Evolutionary conservation across 2,888 invertebrate species (phyloP), one percentile per base, ranked within the genome.

Genomic region (Lacanobia oleracea): DNA sequence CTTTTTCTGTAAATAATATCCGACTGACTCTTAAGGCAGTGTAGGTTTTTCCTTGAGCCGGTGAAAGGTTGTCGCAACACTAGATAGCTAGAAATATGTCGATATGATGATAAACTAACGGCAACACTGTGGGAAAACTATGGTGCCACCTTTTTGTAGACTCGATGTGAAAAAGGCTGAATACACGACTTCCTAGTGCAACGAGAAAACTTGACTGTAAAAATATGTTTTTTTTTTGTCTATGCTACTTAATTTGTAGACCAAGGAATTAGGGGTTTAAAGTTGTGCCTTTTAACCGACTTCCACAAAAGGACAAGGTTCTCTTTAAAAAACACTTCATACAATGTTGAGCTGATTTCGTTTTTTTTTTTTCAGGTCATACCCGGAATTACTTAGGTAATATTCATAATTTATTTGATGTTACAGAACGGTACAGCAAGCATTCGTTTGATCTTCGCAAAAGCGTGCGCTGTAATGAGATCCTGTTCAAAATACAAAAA

Each of bases 1-100:
- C 92, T 94, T 95, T 95, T 95, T 95, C 94, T 94, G 91, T 91
- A 93, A 93, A 94, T 94, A 94, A 92, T 93, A 93, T 93, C 92
- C 88, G 85, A 90, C 84, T 79, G 90, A 89, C 94, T 85, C 88
- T 91, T 94, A 95, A 92, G 95, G 95, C 88, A 91, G 93, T 91
- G 94, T 94, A 79, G 94, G 95, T 95, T 95, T 95, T 95, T 95
- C 94, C 91, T 82, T 86, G 78, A 79, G 87, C 77, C 92, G 94
- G 95, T 95, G 95, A 95, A 95, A 95, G 95, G 95, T 94, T 94
- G 93, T 88, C 90, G 87, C 88, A 87, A 88, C 88, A 87, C 88
- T 86, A 90, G 91, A 86, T 92, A 89, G 89, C 91, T 93, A 89
- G 95, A 94, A 94, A 93, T 94, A 94, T 93, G 93, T 90, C 91